phyloP scores from a whole-genome alignment of 2,113 vertebrate species.

The Pseudopipra pipra region DNA sequence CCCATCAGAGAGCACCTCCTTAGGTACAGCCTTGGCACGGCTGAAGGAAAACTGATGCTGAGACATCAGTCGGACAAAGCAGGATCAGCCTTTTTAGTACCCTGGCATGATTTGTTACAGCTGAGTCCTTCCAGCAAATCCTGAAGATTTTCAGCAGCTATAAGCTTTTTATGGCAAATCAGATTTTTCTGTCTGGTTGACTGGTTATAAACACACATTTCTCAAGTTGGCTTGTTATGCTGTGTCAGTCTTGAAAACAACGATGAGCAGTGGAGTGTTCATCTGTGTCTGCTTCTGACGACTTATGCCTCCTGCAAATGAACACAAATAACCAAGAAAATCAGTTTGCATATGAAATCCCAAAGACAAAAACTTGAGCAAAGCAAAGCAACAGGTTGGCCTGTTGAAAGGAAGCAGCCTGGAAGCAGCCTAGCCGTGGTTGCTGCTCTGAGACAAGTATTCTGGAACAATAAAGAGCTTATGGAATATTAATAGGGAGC shows the following conservation, averaged over 20 bases:
- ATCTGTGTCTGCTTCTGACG: constrained; percentile 11
- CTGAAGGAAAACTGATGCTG: background rate
- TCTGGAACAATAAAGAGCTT: background rate
- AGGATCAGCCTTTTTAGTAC: background rate
- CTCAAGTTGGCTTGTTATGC: background rate
- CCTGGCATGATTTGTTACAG: constrained; percentile 11
- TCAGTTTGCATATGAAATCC: background rate
- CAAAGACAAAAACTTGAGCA: background rate
- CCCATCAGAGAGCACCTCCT: rapidly evolving
- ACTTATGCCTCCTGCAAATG: constrained; percentile 1
- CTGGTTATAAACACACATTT: constrained; percentile 1
- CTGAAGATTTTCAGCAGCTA: constrained; percentile 40
- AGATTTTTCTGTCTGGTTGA: constrained; percentile 49
- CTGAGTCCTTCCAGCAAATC: constrained; percentile 40
- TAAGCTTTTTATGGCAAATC: constrained; percentile 54
- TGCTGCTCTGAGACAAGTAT: background rate
- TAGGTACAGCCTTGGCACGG: background rate
- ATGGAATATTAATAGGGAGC: background rate
- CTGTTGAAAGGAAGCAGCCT: background rate
- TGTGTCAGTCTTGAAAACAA: background rate
- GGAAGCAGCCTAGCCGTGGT: background rate
- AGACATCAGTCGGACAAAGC: background rate
- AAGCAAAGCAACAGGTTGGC: background rate
- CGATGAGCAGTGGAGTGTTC: background rate
- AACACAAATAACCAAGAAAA: background rate